These are phyloP conservation scores for Epizoanthus scotinus DNA, from an alignment of 92 coral and sea anemone species.

Conservation along the genomic window DNA sequence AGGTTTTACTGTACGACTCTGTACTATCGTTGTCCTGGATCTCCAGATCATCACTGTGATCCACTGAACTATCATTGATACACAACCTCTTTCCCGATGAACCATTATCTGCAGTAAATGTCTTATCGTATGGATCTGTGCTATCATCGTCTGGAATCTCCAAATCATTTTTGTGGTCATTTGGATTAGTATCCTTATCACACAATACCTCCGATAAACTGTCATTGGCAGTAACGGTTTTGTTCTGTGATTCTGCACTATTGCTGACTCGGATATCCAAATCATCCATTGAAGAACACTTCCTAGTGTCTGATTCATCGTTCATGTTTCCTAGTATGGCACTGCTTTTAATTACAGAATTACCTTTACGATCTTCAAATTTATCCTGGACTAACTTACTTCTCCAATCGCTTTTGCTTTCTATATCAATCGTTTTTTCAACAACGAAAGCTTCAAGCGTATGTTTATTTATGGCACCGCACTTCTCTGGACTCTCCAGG, in stretches of 20 bases:
- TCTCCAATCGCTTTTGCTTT: background rate
- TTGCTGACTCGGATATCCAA: no score
- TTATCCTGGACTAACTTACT: background rate
- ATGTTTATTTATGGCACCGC: background rate
- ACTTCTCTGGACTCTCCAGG: background rate
- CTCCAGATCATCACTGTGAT: background rate
- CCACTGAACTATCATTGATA: background rate
- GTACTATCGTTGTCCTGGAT: background rate
- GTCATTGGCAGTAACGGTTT: no score
- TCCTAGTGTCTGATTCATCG: no score
- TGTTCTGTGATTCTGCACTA: no score
- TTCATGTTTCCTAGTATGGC: no score
- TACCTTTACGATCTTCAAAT: background rate
- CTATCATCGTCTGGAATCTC: background rate
- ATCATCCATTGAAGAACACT: no score
- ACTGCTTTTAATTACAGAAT: background rate
- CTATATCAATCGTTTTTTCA: background rate
- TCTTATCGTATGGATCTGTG: background rate
- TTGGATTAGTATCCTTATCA: no score
- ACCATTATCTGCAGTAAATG: background rate
- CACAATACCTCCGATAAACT: background rate
- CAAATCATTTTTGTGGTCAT: background rate
- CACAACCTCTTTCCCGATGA: background rate
- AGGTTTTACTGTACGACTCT: background rate
- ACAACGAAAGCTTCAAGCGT: background rate